Evolutionary conservation across 2,113 vertebrate genomes (phyloP).

Genomic region (Catagonus wagneri): DNA sequence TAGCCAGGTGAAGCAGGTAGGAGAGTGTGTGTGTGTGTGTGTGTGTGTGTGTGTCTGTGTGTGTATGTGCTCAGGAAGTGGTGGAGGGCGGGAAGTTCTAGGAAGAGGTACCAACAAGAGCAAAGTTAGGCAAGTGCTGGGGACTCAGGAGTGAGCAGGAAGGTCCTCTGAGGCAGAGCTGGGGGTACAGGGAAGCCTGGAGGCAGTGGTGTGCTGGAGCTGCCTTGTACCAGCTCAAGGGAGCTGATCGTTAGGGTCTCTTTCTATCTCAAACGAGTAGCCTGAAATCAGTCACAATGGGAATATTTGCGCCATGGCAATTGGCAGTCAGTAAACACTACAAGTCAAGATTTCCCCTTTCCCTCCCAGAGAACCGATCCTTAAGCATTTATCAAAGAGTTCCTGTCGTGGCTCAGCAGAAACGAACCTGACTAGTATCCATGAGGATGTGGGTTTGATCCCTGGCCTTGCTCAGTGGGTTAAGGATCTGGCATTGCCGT

Average conservation of each 20-base stretch:
- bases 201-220: background rate
- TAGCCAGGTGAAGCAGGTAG: background rate
- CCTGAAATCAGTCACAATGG: background rate
- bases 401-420: too few species aligned
- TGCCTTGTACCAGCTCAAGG: background rate
- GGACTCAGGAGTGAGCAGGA: background rate
- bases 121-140: background rate
- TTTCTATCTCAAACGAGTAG: background rate
- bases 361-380: background rate
- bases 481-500: too few species aligned
- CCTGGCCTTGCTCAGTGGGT: too few species aligned
- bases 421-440: too few species aligned
- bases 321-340: background rate
- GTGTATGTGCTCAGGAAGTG: background rate
- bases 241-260: accelerated
- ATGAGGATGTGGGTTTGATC: too few species aligned
- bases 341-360: too few species aligned
- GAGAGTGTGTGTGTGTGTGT: background rate
- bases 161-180: background rate
- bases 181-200: accelerated
- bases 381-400: background rate
- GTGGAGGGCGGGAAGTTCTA: background rate
- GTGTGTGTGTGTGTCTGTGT: background rate
- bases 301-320: background rate
- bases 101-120: background rate